A percentile compares a stretch with the other conserved stretches of the same genome.
Evolutionary conservation across 2,797 vertebrate species (phyloP).

Genomic region (Botia kubotai): DNA sequence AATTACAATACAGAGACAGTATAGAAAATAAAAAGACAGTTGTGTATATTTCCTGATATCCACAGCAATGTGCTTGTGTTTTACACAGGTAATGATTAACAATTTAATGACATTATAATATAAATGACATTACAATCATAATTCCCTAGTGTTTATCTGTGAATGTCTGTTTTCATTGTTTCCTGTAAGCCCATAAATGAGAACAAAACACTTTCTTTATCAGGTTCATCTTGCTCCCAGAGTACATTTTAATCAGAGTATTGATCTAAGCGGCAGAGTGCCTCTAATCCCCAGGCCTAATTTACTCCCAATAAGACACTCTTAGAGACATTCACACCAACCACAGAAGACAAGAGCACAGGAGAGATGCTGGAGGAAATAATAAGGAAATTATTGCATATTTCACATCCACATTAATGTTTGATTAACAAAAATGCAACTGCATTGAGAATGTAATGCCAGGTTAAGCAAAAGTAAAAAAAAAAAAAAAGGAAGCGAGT

Average conservation of each 20-base stretch:
- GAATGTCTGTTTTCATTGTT: conserved; percentile 25
- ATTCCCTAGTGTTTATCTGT: conserved; percentile 5
- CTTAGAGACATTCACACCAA: conserved; percentile 72
- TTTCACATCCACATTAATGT: not conserved
- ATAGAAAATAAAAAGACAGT: not conserved
- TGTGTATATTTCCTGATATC: not conserved
- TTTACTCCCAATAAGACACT: conserved; percentile 72
- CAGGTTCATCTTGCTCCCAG: conserved; percentile 73
- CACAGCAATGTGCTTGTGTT: not conserved
- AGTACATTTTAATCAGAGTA: conserved; percentile 75
- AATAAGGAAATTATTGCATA: not conserved
- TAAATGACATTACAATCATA: not conserved
- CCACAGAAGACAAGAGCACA: conserved; percentile 35
- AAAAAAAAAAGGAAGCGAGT: too few relatives aligned
- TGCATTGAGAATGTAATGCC: too few relatives aligned
- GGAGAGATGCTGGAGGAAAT: not conserved
- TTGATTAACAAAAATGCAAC: not conserved
- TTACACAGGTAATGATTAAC: too few relatives aligned
- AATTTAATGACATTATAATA: too few relatives aligned
- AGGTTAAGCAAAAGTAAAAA: too few relatives aligned
- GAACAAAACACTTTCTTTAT: conserved; percentile 64
- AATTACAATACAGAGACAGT: not conserved
- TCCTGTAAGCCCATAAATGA: conserved; percentile 73
- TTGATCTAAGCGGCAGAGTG: conserved; percentile 75
- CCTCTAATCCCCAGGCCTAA: conserved; percentile 73